Base-by-base conservation (phyloP, 2,797 vertebrate species). In the Periparus ater region DNA sequence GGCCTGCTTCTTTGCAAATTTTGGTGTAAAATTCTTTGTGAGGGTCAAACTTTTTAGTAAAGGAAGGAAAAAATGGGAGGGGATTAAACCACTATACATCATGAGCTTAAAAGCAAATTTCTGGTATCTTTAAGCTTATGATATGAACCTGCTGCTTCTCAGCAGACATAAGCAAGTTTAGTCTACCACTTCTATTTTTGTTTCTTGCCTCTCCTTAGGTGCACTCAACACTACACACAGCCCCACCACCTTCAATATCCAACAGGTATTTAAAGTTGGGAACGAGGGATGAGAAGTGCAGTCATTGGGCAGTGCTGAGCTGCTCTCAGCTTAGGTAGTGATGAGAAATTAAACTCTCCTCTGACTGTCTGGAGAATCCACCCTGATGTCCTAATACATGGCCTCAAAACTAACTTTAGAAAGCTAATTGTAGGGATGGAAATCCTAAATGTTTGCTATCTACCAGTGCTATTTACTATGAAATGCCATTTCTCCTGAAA, bases 271-370 rank as follows among this genome's bases (percentile, higher is more conserved):
- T 36, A 3, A 32, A 50, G 1, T 1, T 22, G 32, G 26, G 26
- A 50, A 15, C 32, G 30, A 17, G 50, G 26, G 32, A 32, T 1
- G 3, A 36, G 44, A 50, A 42, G 7, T 21, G 44, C 44, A 15
- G 10, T 34, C 0, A 0, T 0, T 25, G 44, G 30, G 11, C 34
- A 26, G 2, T 15, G 20, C 44, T 50, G 60, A 57, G 60, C 17
- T 57, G 9, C 20, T 25, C n/a, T 48, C 17, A 13, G 16, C 12
- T 40, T 23, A n/a, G 7, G 44, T 1, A 11, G 27, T 53, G 62
- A 67, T 32, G 38, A 27, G n/a, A 38, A 38, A 44, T 5, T 38
- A 17, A 75, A 23, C 13, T 60, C 0, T 38, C 7, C 15, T n/a
- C 16, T 2, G 13, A 6, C 45, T 19, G 6, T 13, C 32, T 65